Evolutionary conservation across 1,140 invertebrate genomes (phyloP).

Genomic region (Oreohelix idahoensis): DNA sequence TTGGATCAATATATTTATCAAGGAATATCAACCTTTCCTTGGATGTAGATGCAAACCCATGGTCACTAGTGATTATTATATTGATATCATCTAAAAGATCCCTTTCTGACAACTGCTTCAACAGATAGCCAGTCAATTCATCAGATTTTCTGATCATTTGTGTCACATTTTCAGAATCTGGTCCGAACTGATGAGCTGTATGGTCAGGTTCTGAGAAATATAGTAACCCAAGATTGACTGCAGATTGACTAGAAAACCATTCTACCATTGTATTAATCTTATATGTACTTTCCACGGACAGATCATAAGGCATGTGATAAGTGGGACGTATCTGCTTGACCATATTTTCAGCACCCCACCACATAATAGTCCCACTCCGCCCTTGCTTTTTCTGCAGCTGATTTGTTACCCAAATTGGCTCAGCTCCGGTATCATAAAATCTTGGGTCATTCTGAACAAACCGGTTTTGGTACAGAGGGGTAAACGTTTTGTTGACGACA

Average conservation of each 20-base stretch:
- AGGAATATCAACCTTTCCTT: slow-evolving; percentile 76
- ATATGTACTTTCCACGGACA: slow-evolving; percentile 70
- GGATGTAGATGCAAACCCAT: slow-evolving; percentile 80
- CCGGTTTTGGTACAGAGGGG: slow-evolving; percentile 49
- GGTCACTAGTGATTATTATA: slow-evolving; percentile 83
- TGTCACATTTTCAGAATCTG: slow-evolving; percentile 65
- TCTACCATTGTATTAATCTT: slow-evolving; percentile 78
- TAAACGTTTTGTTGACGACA: slow-evolving; percentile 69
- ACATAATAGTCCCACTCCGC: slow-evolving; percentile 30
- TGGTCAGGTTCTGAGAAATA: slow-evolving; percentile 84
- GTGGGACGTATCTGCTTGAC: slow-evolving; percentile 55
- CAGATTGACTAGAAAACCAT: slow-evolving; percentile 78
- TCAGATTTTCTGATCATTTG: slow-evolving; percentile 56
- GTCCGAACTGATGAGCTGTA: slow-evolving; percentile 73
- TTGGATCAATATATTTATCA: slow-evolving; percentile 75
- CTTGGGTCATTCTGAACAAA: slow-evolving; percentile 18
- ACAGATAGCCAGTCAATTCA: slow-evolving; percentile 60
- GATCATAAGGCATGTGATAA: slow-evolving; percentile 43
- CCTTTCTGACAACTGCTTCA: slow-evolving; percentile 58
- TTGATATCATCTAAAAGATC: slow-evolving; percentile 77
- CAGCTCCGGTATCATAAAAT: slow-evolving; percentile 29
- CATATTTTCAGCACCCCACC: slow-evolving; percentile 53
- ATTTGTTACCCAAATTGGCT: slow-evolving; percentile 29
- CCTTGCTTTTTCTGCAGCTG: slow-evolving; percentile 32
- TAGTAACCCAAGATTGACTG: slow-evolving; percentile 77